Evolutionary conservation across 2,797 vertebrate genomes (phyloP).

Genomic region (Onychomys torridus): DNA sequence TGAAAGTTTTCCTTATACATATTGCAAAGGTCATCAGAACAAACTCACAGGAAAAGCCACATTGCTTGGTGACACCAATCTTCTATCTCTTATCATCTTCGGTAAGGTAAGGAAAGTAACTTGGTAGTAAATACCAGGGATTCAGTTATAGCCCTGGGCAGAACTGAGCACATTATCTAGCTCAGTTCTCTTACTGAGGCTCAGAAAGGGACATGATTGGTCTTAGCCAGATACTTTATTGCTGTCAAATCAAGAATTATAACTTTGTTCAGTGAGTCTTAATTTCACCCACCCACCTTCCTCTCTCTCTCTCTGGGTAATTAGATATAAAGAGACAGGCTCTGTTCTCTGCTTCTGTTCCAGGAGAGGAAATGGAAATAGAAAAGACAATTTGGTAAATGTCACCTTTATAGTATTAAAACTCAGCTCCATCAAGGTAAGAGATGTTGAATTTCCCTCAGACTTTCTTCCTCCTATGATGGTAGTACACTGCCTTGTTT

Average conservation of each 20-base stretch:
- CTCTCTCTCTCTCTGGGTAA: neutral
- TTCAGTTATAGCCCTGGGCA: neutral
- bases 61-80: neutral
- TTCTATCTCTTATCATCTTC: slow-evolving; percentile 4
- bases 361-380: neutral
- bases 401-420: neutral
- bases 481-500: neutral
- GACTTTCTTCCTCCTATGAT: neutral
- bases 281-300: neutral
- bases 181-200: neutral
- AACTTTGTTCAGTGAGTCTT: neutral
- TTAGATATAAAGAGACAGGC: slow-evolving; percentile 15
- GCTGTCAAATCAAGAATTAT: slow-evolving; percentile 16
- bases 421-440: neutral
- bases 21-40: neutral
- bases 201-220: neutral
- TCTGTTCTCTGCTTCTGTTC: neutral
- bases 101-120: neutral
- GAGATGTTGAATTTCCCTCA: neutral
- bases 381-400: slow-evolving; percentile 1
- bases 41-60: neutral
- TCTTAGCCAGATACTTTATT: neutral
- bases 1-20: neutral
- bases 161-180: neutral
- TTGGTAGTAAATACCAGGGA: neutral